Evolutionary conservation across 2,113 vertebrate genomes (phyloP).

Genomic region (Dunckerocampus dactyliophorus): DNA sequence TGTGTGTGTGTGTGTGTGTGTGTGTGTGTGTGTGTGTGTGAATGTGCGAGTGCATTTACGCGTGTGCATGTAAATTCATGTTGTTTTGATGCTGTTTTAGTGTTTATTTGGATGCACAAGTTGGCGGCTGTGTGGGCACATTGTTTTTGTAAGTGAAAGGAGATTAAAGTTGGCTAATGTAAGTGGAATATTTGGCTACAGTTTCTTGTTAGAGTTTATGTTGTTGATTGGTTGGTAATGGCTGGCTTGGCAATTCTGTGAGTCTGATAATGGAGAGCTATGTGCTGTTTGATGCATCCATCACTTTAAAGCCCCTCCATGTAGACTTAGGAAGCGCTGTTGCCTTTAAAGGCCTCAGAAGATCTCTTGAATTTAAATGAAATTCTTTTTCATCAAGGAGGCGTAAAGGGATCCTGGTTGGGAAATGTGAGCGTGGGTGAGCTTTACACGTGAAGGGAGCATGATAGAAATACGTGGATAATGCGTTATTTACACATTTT

Average conservation of each 20-base stretch:
- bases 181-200: constrained; percentile 44
- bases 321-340: constrained; percentile 23
- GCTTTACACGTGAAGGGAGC: neutral
- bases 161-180: constrained; percentile 53
- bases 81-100: constrained; percentile 38
- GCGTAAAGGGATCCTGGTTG: constrained; percentile 38
- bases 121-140: constrained; percentile 50
- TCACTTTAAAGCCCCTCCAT: constrained; percentile 51
- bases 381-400: constrained; percentile 36
- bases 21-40: neutral
- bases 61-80: constrained; percentile 13
- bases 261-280: constrained; percentile 50
- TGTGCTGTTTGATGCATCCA: constrained; percentile 48
- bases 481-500: constrained; percentile 3
- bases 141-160: constrained; percentile 44
- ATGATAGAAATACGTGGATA: too few relatives aligned
- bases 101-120: constrained; percentile 49
- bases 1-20: neutral
- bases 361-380: constrained; percentile 42
- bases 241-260: constrained; percentile 32
- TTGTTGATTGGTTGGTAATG: constrained; percentile 43
- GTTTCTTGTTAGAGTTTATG: constrained; percentile 39
- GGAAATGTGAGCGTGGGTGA: constrained; percentile 11
- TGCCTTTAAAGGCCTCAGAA: constrained; percentile 46
- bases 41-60: constrained; percentile 3